Percentiles rank a stretch among this genome's conserved stretches.
phyloP scores from a whole-genome alignment of 1,140 invertebrate species.

The Vanessa atalanta region DNA sequence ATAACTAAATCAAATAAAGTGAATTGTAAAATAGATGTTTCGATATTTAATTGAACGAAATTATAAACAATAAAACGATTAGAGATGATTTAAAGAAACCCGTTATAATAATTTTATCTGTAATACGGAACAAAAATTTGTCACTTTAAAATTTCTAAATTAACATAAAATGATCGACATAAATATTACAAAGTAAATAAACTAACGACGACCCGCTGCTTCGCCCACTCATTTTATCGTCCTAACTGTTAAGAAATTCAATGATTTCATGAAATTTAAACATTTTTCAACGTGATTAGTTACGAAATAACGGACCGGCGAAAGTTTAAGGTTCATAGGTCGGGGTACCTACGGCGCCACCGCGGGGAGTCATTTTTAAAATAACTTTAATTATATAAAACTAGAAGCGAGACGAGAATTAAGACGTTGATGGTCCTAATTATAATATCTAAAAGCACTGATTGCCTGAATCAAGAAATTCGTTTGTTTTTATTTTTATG shows the following conservation, averaged over 20 bases:
- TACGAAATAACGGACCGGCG: conserved; percentile 21
- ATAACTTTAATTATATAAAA: conserved; percentile 28
- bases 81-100: neutral
- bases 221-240: conserved; percentile 14
- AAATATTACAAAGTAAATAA: conserved; percentile 12
- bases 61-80: neutral
- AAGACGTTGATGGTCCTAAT: conserved; percentile 21
- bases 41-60: conserved; percentile 5
- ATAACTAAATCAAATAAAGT: too few species aligned
- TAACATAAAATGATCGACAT: conserved; percentile 10
- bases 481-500: neutral
- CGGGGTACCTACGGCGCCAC: conserved; percentile 18
- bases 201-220: conserved; percentile 33
- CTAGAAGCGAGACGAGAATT: conserved; percentile 23
- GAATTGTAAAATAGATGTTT: neutral
- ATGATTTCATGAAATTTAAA: conserved; percentile 7
- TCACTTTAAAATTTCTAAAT: conserved; percentile 8
- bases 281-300: conserved; percentile 6
- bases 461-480: conserved; percentile 1
- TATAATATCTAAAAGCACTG: neutral
- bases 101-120: neutral
- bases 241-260: conserved; percentile 1
- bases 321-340: conserved; percentile 26
- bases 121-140: conserved; percentile 9
- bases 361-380: conserved; percentile 6